Evolutionary conservation across 2,113 vertebrate species (phyloP), one percentile per base, ranked within the genome.

Genomic region (Oncorhynchus keta): DNA sequence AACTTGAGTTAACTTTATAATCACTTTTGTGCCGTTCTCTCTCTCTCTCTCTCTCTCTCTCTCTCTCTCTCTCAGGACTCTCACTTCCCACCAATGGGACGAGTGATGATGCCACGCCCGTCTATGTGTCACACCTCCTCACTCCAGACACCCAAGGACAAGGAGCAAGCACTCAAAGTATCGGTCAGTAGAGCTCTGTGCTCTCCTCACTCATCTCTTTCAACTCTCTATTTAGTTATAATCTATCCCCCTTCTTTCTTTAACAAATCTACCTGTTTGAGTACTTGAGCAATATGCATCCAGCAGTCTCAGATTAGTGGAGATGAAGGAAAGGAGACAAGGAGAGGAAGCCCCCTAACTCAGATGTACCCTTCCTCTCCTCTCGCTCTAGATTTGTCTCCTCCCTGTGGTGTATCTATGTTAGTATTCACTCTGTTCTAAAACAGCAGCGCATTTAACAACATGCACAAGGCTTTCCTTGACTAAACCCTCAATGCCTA

Each of bases 61-160:
- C n/a, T 24, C 24, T 24, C 48, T 72, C 70, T n/a, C 70, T 48
- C 73, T n/a, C 85, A 94, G 94, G 90, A 93, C 84, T 78, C 87
- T 74, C 86, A 93, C 14, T 88, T 94, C 11, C 88, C 92, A 61
- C 85, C 90, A 0, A 64, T 89, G 1, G 90, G 87, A 26, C 79
- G 88, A 30, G 9, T 79, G 30, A 68, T 88, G 3, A 87, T 91
- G 86, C 90, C 89, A 0, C 91, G 90, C 13, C 92, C 92, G 2
- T 85, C 91, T 0, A 84, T 90, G 88, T 94, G 94, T 81, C 94
- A 94, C 89, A 94, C 94, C n/a, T 90, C 92, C 3, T 84, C 90
- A 22, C 91, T 94, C 1, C 90, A 87, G 77, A 94, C 91, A 0
- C 94, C 94, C 74, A 91, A 73, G 6, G 93, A 94, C 87, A 94